Conservation (phyloP, 2,888 invertebrate genomes). For the Chloromyia formosa region DNA sequence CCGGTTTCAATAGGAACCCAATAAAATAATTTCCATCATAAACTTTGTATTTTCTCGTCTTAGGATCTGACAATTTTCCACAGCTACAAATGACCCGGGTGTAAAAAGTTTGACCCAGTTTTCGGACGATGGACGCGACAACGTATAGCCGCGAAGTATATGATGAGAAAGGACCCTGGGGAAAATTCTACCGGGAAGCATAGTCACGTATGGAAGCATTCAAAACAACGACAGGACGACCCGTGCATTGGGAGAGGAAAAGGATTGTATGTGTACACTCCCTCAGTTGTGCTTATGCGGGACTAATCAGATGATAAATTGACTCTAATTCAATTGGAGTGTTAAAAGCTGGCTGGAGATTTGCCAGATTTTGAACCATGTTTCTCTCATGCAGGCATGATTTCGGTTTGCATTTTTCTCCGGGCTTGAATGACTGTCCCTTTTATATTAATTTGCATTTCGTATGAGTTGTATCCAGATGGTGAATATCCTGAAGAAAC, state of each 20-base stretch:
- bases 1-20: not conserved
- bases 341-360: not conserved
- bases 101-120: not conserved
- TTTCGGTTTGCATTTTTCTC: no score
- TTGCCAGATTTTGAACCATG: not conserved
- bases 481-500: no score
- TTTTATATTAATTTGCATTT: no score
- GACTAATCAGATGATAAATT: constrained; percentile 4
- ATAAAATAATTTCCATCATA: constrained; percentile 27
- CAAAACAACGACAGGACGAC: not conserved
- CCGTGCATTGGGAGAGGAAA: not conserved
- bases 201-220: not conserved
- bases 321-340: not conserved
- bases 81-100: not conserved
- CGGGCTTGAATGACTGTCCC: no score
- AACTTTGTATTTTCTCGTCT: constrained; percentile 18
- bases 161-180: not conserved
- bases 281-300: not conserved
- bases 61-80: not conserved
- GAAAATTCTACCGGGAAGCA: not conserved
- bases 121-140: not conserved
- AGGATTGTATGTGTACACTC: not conserved
- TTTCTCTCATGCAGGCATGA: no score
- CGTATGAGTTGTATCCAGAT: no score
- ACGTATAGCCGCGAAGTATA: not conserved